These are phyloP conservation scores for Leptobrachium leishanense DNA, from an alignment of 2,113 vertebrate genomes.

Conservation along the genomic window DNA sequence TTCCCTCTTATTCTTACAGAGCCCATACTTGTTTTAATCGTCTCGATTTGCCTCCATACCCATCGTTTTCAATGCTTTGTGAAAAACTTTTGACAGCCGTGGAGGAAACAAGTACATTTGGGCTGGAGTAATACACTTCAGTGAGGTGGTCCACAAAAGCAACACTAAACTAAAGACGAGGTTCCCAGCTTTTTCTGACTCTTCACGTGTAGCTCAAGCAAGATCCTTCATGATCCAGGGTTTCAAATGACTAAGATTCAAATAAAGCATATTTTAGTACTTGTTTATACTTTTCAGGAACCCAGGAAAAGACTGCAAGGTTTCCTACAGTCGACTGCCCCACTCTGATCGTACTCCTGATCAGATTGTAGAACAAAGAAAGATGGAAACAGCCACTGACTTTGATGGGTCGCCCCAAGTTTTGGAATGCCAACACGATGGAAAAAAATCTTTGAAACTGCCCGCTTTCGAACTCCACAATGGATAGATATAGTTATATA, in stretches of 20 bases:
- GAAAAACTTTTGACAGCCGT: conserved; percentile 97
- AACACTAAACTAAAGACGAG: neutral
- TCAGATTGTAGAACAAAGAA: neutral
- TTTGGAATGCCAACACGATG: neutral
- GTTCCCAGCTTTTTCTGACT: neutral
- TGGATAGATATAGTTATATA: conserved; percentile 3
- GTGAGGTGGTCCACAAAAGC: neutral
- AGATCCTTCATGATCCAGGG: neutral
- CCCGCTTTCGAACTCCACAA: neutral
- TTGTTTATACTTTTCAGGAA: neutral
- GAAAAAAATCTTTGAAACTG: neutral
- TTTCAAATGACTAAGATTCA: neutral
- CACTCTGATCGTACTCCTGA: neutral
- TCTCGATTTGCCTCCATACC: conserved; percentile 94
- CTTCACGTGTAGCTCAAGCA: neutral
- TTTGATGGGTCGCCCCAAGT: neutral
- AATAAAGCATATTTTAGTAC: neutral
- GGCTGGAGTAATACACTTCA: conserved; percentile 79
- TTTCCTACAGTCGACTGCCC: neutral
- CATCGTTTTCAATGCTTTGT: conserved; percentile 96
- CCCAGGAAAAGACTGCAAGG: neutral
- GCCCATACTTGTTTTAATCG: conserved; percentile 98
- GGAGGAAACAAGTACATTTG: conserved; percentile 97
- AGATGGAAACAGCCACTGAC: neutral
- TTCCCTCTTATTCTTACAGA: conserved; percentile 66